Evolutionary conservation across 1,140 invertebrate genomes (phyloP), one percentile per base, ranked within the genome.

Genomic region (Drosophila parabipectinata): DNA sequence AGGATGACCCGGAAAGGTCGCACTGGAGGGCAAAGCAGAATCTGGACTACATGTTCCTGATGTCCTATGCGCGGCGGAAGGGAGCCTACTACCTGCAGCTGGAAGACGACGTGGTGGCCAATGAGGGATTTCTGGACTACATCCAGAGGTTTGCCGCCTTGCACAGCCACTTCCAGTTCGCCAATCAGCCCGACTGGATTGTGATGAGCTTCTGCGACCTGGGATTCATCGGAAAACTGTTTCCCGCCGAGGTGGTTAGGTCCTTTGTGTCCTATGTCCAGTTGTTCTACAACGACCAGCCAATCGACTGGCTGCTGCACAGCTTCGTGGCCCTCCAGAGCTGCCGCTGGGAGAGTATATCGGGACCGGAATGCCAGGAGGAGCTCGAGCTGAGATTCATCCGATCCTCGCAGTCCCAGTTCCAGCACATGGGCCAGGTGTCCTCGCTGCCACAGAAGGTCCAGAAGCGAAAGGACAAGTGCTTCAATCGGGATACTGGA

Each of bases 71-170:
- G 6, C 30, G 14, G 2, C 21, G 44, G 0, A 79, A 62, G 9
- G 77, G 78, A 2, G 18, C 4, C 0, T 79, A 75, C n/a, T 80
- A 80, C 32, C 24, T 81, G 7, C 78, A 81, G 10, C 54, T 81
- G 24, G 57, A 76, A 10, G 78, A 81, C 34, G 55, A 80, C 39
- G 10, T 68, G 6, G 4, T 37, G 14, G n/a, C 61, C 0, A 60
- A 51, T 15, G 14, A 14, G 12, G 58, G 41, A 0, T 80, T 60
- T 9, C 9, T 81, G 6, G 58, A 64, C 3, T 80, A 76, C 10
- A 67, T 76, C 0, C 21, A 30, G 1, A 72, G 72, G 18, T 26
- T 72, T 15, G 14, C 12, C 0, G 1, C 30, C 0, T 18, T 76
- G 41, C 55, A 80, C 1, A 26, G 18, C 0, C 18, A 45, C 2